A percentile compares a stretch with the other conserved stretches of the same genome.
These are phyloP conservation scores for Gallirallus australis DNA, from an alignment of 2,797 vertebrate genomes.

Conservation along the genomic window DNA sequence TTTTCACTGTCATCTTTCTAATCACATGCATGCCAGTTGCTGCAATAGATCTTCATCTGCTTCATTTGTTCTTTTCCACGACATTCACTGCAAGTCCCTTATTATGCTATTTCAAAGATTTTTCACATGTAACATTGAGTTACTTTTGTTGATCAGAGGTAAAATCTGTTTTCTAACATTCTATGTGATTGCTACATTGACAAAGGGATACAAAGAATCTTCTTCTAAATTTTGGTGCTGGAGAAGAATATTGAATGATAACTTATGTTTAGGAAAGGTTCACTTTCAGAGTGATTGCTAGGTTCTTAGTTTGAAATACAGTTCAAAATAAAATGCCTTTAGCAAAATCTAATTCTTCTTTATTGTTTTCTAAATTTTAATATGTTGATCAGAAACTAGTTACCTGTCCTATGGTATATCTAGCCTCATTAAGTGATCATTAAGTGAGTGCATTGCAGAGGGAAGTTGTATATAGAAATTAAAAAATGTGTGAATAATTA, in stretches of 20 bases:
- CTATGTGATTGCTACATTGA: background rate
- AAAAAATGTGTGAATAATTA: background rate
- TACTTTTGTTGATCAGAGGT: background rate
- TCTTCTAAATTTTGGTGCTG: background rate
- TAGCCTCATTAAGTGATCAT: background rate
- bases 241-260: background rate
- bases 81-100: background rate
- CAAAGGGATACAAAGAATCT: background rate
- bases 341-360: background rate
- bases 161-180: background rate
- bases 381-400: background rate
- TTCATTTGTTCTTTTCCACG: background rate
- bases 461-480: background rate
- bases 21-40: background rate
- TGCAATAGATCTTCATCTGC: conserved; percentile 32
- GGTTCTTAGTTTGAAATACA: background rate
- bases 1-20: conserved; percentile 56
- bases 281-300: background rate
- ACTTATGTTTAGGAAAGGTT: background rate
- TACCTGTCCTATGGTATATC: background rate
- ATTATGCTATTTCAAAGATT: conserved; percentile 1
- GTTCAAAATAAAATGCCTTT: background rate
- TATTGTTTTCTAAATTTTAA: background rate
- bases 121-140: background rate
- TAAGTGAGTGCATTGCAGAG: background rate